Evolutionary conservation across 2,797 vertebrate species (phyloP).

Genomic region (Ptychobarbus kaznakovi): DNA sequence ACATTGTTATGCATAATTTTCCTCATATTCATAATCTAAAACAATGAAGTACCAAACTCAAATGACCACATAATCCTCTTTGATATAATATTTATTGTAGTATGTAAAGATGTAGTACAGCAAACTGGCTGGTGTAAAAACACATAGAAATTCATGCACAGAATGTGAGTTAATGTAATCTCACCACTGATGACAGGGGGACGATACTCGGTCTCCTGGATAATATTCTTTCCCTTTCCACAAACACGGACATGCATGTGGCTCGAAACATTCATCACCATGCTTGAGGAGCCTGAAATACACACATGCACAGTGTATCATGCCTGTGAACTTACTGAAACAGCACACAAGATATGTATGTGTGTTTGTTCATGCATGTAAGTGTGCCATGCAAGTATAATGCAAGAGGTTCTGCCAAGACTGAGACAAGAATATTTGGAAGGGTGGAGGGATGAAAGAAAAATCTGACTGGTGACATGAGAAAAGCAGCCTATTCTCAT

Average conservation of each 20-base stretch:
- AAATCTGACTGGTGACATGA: constrained; percentile 65
- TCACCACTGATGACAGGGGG: constrained; percentile 93
- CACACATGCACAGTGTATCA: constrained; percentile 41
- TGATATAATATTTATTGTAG: neutral
- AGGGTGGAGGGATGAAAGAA: constrained; percentile 16
- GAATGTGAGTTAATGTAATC: constrained; percentile 55
- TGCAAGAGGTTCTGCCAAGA: neutral
- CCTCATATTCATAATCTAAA: neutral
- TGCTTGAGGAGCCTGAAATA: constrained; percentile 87
- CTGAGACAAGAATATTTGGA: neutral
- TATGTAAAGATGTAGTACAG: neutral
- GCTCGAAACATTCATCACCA: constrained; percentile 89
- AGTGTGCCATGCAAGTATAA: neutral
- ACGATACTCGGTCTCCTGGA: constrained; percentile 89
- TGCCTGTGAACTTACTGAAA: neutral
- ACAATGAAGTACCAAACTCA: neutral
- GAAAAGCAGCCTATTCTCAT: constrained; percentile 74
- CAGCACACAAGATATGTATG: neutral
- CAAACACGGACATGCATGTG: constrained; percentile 88
- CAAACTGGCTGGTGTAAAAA: neutral
- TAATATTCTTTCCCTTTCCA: constrained; percentile 98
- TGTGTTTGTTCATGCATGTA: neutral
- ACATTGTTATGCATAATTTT: neutral
- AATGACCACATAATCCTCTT: neutral
- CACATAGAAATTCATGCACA: neutral